Conservation (phyloP, 2,888 invertebrate species). For the Eristalis intricaria region DNA sequence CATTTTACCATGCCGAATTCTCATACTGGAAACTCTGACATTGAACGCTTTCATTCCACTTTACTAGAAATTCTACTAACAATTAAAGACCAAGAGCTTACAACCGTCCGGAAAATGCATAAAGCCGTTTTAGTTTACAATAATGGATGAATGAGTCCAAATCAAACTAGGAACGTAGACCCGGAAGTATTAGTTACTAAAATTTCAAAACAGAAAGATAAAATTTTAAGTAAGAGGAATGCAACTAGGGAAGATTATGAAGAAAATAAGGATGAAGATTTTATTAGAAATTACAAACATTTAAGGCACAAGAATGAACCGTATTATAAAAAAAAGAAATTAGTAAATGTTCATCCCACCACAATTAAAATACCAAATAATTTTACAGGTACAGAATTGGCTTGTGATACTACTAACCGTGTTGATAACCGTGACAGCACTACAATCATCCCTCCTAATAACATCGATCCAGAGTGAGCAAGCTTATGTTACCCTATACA, state of each 20-base stretch:
- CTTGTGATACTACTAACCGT: not conserved
- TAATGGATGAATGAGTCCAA: not conserved
- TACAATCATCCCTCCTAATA: not conserved
- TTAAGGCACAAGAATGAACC: not conserved
- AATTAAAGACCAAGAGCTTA: slow-evolving; percentile 4
- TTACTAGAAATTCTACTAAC: slow-evolving; percentile 14
- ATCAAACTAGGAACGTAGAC: not conserved
- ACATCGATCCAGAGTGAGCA: not conserved
- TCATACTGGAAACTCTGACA: not conserved
- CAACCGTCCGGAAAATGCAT: slow-evolving; percentile 3
- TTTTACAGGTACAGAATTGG: not conserved
- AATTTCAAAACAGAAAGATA: not conserved
- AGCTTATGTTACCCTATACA: not conserved
- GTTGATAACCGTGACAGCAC: not conserved
- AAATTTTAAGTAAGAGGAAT: not conserved
- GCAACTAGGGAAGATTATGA: not conserved
- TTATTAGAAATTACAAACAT: not conserved
- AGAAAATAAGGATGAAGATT: slow-evolving; percentile 6
- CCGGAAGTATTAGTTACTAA: not conserved
- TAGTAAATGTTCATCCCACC: not conserved
- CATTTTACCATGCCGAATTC: not conserved
- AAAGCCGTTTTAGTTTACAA: slow-evolving; percentile 6
- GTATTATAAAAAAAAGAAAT: not conserved
- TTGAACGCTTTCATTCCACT: slow-evolving; percentile 16
- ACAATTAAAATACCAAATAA: not conserved